Evolutionary conservation across 2,797 vertebrate species (phyloP), one percentile per base, ranked within the genome.

Genomic region (Epinephelus awoara): DNA sequence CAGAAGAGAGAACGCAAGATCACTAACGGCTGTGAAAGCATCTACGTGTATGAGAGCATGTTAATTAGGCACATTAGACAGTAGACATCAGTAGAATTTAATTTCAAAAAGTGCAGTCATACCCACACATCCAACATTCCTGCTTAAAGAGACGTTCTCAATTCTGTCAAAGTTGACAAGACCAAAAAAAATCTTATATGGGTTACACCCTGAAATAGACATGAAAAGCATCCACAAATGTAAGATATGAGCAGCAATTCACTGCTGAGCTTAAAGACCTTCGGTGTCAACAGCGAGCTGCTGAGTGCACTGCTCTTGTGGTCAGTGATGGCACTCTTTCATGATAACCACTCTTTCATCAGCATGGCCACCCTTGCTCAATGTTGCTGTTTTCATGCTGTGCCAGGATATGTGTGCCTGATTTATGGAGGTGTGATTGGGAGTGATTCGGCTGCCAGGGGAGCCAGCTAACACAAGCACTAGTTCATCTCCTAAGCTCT

Each of bases 351-450:
- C 61, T 68, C 80, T 86, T 90, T 90, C 85, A 89, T 85, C 79
- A 70, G 75, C 72, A 42, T 61, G 58, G 54, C 58, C 82, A 80
- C 77, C 65, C 72, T 71, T 75, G 68, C 72, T 85, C 67, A 47
- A 23, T 47, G 19, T 46, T 75, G 64, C 65, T 69, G 68, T 79
- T 87, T 88, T 75, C 85, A 77, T 71, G 75, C 78, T 72, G 70
- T 82, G 84, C 67, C 62, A 73, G 75, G 66, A 72, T 83, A 57
- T 62, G 67, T 79, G 85, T 51, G 66, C 18, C 69, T 93, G 92
- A 94, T 93, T 92, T 93, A 93, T 93, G 86, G 88, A 88, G 82
- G 82, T 83, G 87, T 90, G 92, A 93, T 91, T 92, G 84, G 85
- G 88, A 89, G 89, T 88, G 91, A 93, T 93, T 90, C 81, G 25